Evolutionary conservation across 2,113 vertebrate genomes (phyloP).

Genomic region (Pagrus major): DNA sequence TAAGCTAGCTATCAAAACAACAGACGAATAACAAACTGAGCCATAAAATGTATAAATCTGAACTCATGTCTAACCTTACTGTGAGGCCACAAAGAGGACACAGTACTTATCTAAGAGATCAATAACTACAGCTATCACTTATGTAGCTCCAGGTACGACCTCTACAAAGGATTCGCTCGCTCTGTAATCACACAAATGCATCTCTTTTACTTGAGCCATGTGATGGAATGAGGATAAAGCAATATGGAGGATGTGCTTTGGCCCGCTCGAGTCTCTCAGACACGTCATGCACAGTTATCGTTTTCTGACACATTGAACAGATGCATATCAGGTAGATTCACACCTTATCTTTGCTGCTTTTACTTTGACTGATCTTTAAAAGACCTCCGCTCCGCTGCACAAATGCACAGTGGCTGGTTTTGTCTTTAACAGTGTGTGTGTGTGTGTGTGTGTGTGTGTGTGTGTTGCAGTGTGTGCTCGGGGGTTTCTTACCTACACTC

Average conservation of each 20-base stretch:
- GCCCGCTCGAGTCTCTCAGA: too few relatives aligned
- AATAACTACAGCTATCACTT: slow-evolving; percentile 38
- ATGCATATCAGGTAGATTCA: too few relatives aligned
- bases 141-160: slow-evolving; percentile 7
- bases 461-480: slow-evolving; percentile 33
- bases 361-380: too few relatives aligned
- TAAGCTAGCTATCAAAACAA: not conserved
- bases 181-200: slow-evolving; percentile 6
- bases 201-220: slow-evolving; percentile 5
- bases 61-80: not conserved
- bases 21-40: not conserved
- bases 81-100: slow-evolving; percentile 11
- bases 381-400: slow-evolving; percentile 25
- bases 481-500: slow-evolving; percentile 95
- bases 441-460: too few relatives aligned
- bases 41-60: not conserved
- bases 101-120: slow-evolving; percentile 38
- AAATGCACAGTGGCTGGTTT: not conserved
- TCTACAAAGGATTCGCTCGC: slow-evolving; percentile 26
- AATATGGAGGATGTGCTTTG: slow-evolving; percentile 14
- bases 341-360: too few relatives aligned
- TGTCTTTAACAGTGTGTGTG: slow-evolving; percentile 5
- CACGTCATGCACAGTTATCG: too few relatives aligned
- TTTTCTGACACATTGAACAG: too few relatives aligned
- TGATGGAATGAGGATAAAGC: slow-evolving; percentile 39